A percentile compares a stretch with the other conserved stretches of the same genome.
Evolutionary conservation across 2,888 invertebrate genomes (phyloP).

Genomic region (Hedychridium roseum): DNA sequence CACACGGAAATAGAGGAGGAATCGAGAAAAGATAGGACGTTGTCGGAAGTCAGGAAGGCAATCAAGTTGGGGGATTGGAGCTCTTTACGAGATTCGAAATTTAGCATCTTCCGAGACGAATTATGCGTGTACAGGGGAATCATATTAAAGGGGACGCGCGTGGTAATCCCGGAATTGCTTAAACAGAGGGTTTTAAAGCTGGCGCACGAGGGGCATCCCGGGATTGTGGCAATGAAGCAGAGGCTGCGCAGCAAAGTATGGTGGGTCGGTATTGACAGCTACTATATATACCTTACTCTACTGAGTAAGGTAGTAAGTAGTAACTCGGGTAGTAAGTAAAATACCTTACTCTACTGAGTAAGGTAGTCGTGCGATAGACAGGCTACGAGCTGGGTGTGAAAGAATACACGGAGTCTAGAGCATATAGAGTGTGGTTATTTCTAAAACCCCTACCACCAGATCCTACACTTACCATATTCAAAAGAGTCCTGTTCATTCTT

Average conservation of each 20-base stretch:
- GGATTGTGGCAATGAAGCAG: conserved; percentile 30
- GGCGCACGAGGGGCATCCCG: conserved; percentile 49
- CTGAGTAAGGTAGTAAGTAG: too few species aligned
- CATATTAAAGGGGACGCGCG: conserved; percentile 19
- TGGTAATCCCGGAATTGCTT: conserved; percentile 29
- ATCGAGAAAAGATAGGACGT: conserved; percentile 12
- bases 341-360: too few species aligned
- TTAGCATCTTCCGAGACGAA: conserved; percentile 15
- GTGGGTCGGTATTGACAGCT: conserved; percentile 30
- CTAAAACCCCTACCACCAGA: too few species aligned
- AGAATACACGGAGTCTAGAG: too few species aligned
- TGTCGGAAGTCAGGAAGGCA: conserved; percentile 15
- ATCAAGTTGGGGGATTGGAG: conserved; percentile 16
- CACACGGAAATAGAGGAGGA: too few species aligned
- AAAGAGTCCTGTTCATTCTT: too few species aligned
- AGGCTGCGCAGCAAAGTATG: conserved; percentile 28
- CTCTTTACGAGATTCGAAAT: conserved; percentile 14
- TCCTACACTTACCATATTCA: too few species aligned
- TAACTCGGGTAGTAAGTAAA: too few species aligned
- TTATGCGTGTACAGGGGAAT: conserved; percentile 17
- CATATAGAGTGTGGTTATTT: too few species aligned
- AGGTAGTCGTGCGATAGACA: too few species aligned
- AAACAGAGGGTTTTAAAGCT: conserved; percentile 29
- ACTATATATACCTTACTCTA: too few species aligned
- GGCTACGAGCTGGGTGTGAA: too few species aligned